Conservation (phyloP, 2,888 invertebrate genomes). For the Thecocarcelia acutangulata region DNA sequence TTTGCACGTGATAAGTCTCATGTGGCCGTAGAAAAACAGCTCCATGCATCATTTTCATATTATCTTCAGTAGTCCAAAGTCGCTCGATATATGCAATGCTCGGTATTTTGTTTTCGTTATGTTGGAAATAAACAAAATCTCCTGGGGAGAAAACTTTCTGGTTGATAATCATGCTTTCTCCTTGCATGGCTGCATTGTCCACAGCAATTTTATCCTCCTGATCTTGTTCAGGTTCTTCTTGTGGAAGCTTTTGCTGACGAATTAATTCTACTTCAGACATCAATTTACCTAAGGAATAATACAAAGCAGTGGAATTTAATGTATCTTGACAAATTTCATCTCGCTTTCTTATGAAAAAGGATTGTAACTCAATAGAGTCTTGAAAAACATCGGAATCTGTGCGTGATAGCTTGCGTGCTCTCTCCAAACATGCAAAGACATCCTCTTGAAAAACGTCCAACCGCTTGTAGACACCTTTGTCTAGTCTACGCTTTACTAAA, state of each 20-base stretch:
- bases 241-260: conserved; percentile 88
- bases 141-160: conserved; percentile 90
- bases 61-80: conserved; percentile 91
- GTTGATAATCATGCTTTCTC: conserved; percentile 87
- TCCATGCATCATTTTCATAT: conserved; percentile 94
- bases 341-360: conserved; percentile 91
- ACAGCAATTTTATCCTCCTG: conserved; percentile 82
- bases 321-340: conserved; percentile 89
- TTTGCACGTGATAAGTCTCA: conserved; percentile 97
- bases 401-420: conserved; percentile 92
- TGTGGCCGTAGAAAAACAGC: conserved; percentile 94
- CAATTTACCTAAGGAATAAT: conserved; percentile 89
- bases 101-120: conserved; percentile 84
- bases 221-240: conserved; percentile 91
- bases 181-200: conserved; percentile 77
- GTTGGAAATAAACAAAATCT: conserved; percentile 94
- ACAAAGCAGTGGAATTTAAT: conserved; percentile 92
- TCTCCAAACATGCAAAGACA: conserved; percentile 95
- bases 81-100: conserved; percentile 93
- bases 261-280: conserved; percentile 88
- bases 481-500: conserved; percentile 94
- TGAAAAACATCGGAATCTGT: conserved; percentile 98
- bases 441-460: conserved; percentile 98
- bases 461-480: conserved; percentile 94
- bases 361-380: conserved; percentile 96